These are phyloP conservation scores for Plectropomus leopardus DNA, from an alignment of 2,113 vertebrate species.

Conservation along the genomic window DNA sequence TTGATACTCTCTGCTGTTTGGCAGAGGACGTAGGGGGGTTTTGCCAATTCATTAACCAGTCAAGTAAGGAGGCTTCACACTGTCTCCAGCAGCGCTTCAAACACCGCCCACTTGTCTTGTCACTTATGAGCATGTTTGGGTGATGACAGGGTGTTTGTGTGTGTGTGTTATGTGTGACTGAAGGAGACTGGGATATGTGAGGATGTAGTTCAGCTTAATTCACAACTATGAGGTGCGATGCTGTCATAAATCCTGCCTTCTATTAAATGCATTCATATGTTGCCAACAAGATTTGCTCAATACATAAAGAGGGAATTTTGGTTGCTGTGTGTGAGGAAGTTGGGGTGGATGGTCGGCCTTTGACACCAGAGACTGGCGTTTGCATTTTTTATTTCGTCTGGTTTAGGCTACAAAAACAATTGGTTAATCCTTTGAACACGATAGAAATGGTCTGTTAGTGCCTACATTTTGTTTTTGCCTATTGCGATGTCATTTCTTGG, in stretches of 20 bases:
- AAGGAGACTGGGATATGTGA: background rate
- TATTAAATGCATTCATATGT: background rate
- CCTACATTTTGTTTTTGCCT: too few relatives aligned
- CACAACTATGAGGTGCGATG: background rate
- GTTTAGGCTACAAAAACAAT: too few relatives aligned
- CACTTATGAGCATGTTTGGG: constrained; percentile 61
- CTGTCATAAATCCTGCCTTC: background rate
- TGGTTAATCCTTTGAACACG: too few relatives aligned
- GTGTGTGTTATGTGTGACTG: constrained; percentile 3
- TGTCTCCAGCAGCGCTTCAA: constrained; percentile 53
- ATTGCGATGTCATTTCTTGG: too few relatives aligned
- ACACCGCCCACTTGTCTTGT: constrained; percentile 66
- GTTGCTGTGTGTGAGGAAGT: too few relatives aligned
- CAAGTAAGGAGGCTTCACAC: constrained; percentile 68
- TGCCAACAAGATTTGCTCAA: background rate
- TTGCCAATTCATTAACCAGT: constrained; percentile 78
- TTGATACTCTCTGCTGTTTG: constrained; percentile 67
- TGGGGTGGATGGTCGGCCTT: background rate
- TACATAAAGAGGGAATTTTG: background rate
- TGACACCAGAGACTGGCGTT: background rate
- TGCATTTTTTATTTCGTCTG: too few relatives aligned
- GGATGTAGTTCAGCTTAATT: constrained; percentile 10
- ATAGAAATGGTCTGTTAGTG: too few relatives aligned
- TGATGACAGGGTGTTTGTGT: constrained; percentile 42
- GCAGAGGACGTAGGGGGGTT: constrained; percentile 58